Conservation (phyloP, 2,113 vertebrate species). For the Periophthalmodon schlosseri region DNA sequence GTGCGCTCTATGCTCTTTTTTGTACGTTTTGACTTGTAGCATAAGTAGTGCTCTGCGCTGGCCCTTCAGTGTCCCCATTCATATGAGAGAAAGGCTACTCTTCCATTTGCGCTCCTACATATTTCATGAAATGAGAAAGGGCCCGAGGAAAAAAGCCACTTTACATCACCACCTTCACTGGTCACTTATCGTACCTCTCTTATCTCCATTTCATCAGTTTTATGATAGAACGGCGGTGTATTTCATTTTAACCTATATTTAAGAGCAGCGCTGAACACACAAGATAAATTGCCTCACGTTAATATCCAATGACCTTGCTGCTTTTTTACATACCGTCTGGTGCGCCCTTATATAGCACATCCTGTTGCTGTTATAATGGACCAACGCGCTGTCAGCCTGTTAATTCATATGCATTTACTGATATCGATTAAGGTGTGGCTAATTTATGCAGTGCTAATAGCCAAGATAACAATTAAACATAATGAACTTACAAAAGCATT, state of each 20-base stretch:
- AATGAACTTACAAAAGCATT: neutral
- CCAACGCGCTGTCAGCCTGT: too few species aligned
- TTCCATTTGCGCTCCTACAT: constrained; percentile 34
- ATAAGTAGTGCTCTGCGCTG: neutral
- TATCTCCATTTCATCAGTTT: neutral
- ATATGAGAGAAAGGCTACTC: constrained; percentile 25
- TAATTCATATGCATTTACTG: too few species aligned
- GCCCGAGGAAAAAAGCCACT: constrained; percentile 15
- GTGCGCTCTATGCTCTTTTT: neutral
- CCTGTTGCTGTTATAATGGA: too few species aligned
- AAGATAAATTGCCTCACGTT: neutral
- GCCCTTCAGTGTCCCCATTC: constrained; percentile 15
- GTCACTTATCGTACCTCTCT: neutral
- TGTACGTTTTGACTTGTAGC: neutral
- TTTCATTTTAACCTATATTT: neutral
- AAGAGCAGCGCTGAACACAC: neutral
- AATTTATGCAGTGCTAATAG: too few species aligned
- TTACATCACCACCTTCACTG: constrained; percentile 1
- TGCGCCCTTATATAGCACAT: too few species aligned
- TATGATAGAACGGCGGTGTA: neutral
- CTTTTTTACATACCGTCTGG: neutral
- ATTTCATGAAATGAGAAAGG: constrained; percentile 37
- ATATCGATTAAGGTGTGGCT: too few species aligned
- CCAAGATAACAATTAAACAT: neutral
- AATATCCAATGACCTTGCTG: neutral